Conservation (phyloP, 1,140 invertebrate species). For the Drosophila gunungcola region DNA sequence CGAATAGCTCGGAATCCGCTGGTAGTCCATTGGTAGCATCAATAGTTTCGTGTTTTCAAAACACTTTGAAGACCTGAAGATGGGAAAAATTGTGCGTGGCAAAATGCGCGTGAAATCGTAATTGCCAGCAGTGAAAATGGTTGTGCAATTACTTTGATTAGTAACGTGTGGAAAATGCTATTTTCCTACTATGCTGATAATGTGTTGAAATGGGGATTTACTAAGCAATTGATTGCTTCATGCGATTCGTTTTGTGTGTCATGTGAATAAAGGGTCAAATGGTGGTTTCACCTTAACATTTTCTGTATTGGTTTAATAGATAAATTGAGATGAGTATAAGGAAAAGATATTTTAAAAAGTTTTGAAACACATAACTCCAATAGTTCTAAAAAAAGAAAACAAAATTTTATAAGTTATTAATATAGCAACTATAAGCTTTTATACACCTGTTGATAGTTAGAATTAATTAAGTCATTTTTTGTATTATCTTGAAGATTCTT, state of each 20-base stretch:
- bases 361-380: too few species aligned
- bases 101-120: slow-evolving; percentile 64
- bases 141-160: slow-evolving; percentile 63
- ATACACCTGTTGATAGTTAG: too few species aligned
- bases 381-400: too few species aligned
- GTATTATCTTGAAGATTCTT: not conserved
- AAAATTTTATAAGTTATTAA: not conserved
- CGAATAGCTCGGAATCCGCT: slow-evolving; percentile 25
- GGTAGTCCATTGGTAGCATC: slow-evolving; percentile 25
- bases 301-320: not conserved
- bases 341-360: too few species aligned
- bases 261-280: slow-evolving; percentile 20
- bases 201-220: slow-evolving; percentile 60
- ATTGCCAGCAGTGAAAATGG: slow-evolving; percentile 49
- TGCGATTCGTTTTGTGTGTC: slow-evolving; percentile 26
- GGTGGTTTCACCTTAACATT: not conserved
- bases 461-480: too few species aligned
- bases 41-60: slow-evolving; percentile 29
- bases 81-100: slow-evolving; percentile 44
- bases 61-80: slow-evolving; percentile 7
- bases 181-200: slow-evolving; percentile 54
- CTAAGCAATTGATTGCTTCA: slow-evolving; percentile 50
- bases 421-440: too few species aligned
- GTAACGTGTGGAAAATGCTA: slow-evolving; percentile 38
- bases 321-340: not conserved